These are phyloP conservation scores for Kuschelorhynchus macadamiae DNA, from an alignment of 2,888 invertebrate species.

Conservation along the genomic window DNA sequence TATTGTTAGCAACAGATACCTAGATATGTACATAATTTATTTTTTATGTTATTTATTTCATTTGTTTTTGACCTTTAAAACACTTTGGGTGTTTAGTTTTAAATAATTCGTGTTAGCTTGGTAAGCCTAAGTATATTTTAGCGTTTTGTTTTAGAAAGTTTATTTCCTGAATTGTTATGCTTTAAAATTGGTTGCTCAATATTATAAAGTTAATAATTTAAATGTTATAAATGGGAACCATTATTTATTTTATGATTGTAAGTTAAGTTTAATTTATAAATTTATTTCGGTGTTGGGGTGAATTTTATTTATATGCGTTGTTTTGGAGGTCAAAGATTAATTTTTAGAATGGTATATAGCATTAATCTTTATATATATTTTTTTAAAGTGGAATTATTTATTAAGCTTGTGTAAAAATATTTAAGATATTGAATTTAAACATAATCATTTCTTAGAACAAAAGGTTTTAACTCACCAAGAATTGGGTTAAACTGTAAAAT, in stretches of 20 bases:
- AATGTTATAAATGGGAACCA: not conserved
- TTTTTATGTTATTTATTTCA: slow-evolving; percentile 24
- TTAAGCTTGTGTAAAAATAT: too few relatives aligned
- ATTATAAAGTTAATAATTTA: not conserved
- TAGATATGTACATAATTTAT: slow-evolving; percentile 4
- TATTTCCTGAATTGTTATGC: not conserved
- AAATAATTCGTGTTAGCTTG: not conserved
- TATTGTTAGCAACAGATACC: too few relatives aligned
- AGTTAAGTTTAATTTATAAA: too few relatives aligned
- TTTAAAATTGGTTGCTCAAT: slow-evolving; percentile 10
- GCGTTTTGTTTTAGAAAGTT: not conserved
- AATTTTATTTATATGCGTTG: slow-evolving; percentile 16
- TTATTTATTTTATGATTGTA: too few relatives aligned
- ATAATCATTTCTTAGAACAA: too few relatives aligned
- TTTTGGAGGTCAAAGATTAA: slow-evolving; percentile 36
- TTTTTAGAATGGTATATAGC: slow-evolving; percentile 3
- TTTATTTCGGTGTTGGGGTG: slow-evolving; percentile 6
- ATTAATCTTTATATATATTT: not conserved
- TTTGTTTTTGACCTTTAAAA: slow-evolving; percentile 39
- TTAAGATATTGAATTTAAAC: too few relatives aligned
- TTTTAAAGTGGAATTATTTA: too few relatives aligned
- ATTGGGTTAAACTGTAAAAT: too few relatives aligned
- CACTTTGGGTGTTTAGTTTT: slow-evolving; percentile 19
- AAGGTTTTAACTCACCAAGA: too few relatives aligned
- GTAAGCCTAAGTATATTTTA: not conserved